A percentile compares a stretch with the other conserved stretches of the same genome.
Conservation (phyloP, 2,888 invertebrate genomes). For the Eudasyphora cyanicolor region DNA sequence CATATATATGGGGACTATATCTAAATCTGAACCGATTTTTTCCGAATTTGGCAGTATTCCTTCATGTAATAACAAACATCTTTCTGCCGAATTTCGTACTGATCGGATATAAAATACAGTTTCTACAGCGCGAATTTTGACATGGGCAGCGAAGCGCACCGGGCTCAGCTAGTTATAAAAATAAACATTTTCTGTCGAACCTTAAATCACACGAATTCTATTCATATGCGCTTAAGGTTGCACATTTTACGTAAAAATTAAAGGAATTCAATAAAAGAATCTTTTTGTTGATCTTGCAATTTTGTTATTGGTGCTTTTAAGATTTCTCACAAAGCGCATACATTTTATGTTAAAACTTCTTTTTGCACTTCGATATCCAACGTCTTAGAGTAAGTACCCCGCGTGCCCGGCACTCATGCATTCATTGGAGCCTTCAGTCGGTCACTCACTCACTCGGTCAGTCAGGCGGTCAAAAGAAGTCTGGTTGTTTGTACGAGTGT, state of each 20-base stretch:
- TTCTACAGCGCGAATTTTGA: too few relatives aligned
- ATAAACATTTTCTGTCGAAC: too few relatives aligned
- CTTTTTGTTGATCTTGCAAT: conserved; percentile 30
- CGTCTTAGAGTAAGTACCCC: not conserved
- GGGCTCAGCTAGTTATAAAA: too few relatives aligned
- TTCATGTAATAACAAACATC: too few relatives aligned
- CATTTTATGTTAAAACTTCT: conserved; percentile 31
- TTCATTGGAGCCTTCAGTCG: conserved; percentile 16
- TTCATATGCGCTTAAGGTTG: not conserved
- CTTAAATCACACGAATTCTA: too few relatives aligned
- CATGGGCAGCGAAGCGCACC: too few relatives aligned
- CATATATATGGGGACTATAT: too few relatives aligned
- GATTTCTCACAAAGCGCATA: conserved; percentile 11
- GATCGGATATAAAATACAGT: too few relatives aligned
- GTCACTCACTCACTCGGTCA: conserved; percentile 42
- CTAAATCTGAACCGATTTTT: too few relatives aligned
- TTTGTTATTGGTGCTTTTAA: conserved; percentile 16
- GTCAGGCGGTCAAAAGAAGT: conserved; percentile 39
- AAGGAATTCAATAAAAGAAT: conserved; percentile 21
- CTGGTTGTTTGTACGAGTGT: not conserved
- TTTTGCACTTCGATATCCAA: conserved; percentile 19
- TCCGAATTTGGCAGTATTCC: too few relatives aligned
- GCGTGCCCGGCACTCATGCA: not conserved
- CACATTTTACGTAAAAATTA: not conserved
- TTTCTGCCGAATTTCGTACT: too few relatives aligned